Evolutionary conservation across 2,888 invertebrate genomes (phyloP), one percentile per base, ranked within the genome.

Genomic region (Campoplex nolae): DNA sequence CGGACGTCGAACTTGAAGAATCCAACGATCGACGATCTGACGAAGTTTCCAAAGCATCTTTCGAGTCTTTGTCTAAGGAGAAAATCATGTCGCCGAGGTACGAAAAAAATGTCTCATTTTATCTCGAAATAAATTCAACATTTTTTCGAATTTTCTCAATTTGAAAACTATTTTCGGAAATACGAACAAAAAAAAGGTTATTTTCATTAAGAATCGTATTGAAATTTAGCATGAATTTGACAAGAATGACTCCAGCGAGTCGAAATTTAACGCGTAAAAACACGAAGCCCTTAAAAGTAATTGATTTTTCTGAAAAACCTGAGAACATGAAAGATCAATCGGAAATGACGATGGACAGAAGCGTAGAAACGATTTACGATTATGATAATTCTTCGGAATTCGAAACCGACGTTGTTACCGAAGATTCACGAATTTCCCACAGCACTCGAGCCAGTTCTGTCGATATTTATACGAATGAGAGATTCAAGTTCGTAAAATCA

Each of bases 401-500:
- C 74, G 78, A 75, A 68, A 62, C 38, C 13, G 67, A 68, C 28
- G 9, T 13, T 18, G 18, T 13, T 35, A 68, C 35, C 13, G 68
- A 78, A 74, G 51, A 77, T 62, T 67, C 75, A 38, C 16, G 42
- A 58, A 74, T 70, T 70, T 65, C 65, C 42, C 54, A 71, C 28
- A 84, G 54, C 28, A 81, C 54, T 16, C 71, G 85, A n/a, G 82
- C 89, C 62, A 86, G 79, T 70, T 79, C 89, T 42, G 70, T 88
- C 51, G 89, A 88, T 86, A 88, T 89, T 48, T 89, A 88, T 78
- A 87, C 86, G 62, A 90, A 89, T 86, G 84, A 85, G 56, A 88
- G 77, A 81, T 89, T 89, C 80, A 91, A 91, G 92, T 92, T 89
- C 58, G 92, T 92, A 88, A 77, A 83, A 23, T 38, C 28, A 45